Base-by-base conservation (phyloP, 2,797 vertebrate genomes). In the Danio aesculapii region DNA sequence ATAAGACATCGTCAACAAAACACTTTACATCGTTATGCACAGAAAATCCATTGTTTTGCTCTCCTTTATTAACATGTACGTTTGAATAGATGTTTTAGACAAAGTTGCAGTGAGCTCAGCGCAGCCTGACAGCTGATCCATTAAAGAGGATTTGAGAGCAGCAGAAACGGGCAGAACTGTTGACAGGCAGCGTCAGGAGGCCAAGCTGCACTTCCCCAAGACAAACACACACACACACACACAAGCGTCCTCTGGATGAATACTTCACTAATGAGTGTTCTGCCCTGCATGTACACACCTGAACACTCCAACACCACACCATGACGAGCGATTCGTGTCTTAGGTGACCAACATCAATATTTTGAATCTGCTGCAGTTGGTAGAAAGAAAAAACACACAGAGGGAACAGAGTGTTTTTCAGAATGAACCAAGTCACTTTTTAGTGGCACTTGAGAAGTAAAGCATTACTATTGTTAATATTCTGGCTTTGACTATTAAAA, bases 71-170 rank as follows among this genome's bases (percentile, higher is more conserved):
- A 77, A 68, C 61, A 58, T 46, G 8, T 21, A 77, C 41, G 64
- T 68, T 68, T 68, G 14, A 77, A 59, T 77, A 68, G 44, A 49
- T 68, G 21, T 49, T 55, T 67, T 52, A 52, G 68, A 77, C 17
- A 39, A 77, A 77, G 17, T 67, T 57, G 43, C 53, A 58, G 21
- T 49, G 14, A 21, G 55, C 64, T 10, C 64, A 67, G 19, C 5
- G 4, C 41, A 77, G 30, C 50, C 61, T 44, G 58, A 75, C 46
- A 75, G 64, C 75, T 67, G 19, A 68, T 68, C 53, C 11, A 41
- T 69, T 69, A 49, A 59, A 77, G n/a, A 58, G 53, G 44, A 68
- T 49, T 77, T 59, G 3, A 2, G 52, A 49, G 59, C 59, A 68
- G 53, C 39, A 49, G 21, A 59, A 75, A 49, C 53, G 58, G 16